Base-by-base conservation (phyloP, 2,888 invertebrate genomes). In the Athalia circularis region DNA sequence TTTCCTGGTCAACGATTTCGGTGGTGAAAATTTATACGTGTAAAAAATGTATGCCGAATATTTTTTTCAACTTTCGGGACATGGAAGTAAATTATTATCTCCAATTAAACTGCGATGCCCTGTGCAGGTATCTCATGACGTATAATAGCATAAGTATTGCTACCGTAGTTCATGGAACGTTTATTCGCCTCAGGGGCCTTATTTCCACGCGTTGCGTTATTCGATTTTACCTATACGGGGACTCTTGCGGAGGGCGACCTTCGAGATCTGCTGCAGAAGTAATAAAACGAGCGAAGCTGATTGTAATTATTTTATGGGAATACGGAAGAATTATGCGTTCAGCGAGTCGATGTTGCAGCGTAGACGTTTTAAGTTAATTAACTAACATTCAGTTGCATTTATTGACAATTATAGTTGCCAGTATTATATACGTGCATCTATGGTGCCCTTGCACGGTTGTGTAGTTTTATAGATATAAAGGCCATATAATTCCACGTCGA, bases 261-360 rank as follows among this genome's bases (percentile, higher is more conserved):
- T 72, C 57, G 72, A 45, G 45, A 72, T 13, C 29, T 29, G 29
- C 29, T 29, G 29, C 29, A 29, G 29, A 29, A 29, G 59, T 59
- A 72, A 72, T 72, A 59, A 72, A 72, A 72, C 13, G 72, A 72
- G 72, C 15, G 59, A 72, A 59, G 15, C 59, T 47, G 72, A 72
- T 72, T 59, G 57, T 72, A 59, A 72, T 72, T 72, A 72, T 57
- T 72, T 72, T 72, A 72, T 72, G 72, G 72, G 57, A 59, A 72
- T 57, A 72, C 72, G 72, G 72, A 72, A 72, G 72, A 72, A 72
- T 72, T 72, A 72, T 59, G 72, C 72, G 72, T 59, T 57, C 72
- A 72, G 45, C 72, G 29, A 29, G 29, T 29, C 29, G 29, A 59
- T 72, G 72, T 59, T 59, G 72, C n/a, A n/a, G n/a, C 72, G 59